phyloP scores from a whole-genome alignment of 2,888 invertebrate genomes.

The Chrysomela aeneicollis region DNA sequence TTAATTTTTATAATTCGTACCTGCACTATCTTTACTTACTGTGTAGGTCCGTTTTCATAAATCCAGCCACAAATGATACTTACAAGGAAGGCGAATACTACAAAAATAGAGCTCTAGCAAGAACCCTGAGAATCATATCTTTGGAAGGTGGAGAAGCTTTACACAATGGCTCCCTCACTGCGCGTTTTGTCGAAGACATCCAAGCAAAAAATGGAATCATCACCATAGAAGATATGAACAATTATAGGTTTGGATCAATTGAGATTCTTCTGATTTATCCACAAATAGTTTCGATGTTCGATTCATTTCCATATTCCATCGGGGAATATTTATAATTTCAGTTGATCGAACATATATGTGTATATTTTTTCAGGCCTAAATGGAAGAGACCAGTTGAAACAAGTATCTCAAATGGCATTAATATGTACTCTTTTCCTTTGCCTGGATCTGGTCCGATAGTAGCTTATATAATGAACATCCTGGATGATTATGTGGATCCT shows the following conservation, averaged over 20 bases:
- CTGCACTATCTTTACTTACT: no score
- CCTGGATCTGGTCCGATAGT: constrained; percentile 88
- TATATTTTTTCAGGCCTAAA: constrained; percentile 61
- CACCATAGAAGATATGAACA: constrained; percentile 76
- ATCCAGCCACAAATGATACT: constrained; percentile 44
- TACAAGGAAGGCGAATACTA: constrained; percentile 43
- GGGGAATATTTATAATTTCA: no score
- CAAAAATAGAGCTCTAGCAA: constrained; percentile 58
- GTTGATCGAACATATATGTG: no score
- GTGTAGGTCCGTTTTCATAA: constrained; percentile 46
- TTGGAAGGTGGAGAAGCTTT: constrained; percentile 64
- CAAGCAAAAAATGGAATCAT: constrained; percentile 75
- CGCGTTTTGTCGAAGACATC: constrained; percentile 56
- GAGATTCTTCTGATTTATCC: no score
- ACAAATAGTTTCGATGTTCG: no score
- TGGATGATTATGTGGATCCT: constrained; percentile 65
- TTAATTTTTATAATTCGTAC: no score
- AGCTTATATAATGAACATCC: constrained; percentile 81
- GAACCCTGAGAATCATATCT: constrained; percentile 65
- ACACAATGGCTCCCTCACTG: constrained; percentile 66
- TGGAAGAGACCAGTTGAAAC: constrained; percentile 73
- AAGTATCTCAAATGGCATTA: constrained; percentile 68
- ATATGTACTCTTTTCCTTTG: constrained; percentile 78
- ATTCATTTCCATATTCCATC: no score
- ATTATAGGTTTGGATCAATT: constrained; percentile 68